Evolutionary conservation across 2,113 vertebrate genomes (phyloP).

Genomic region (Tyto alba): DNA sequence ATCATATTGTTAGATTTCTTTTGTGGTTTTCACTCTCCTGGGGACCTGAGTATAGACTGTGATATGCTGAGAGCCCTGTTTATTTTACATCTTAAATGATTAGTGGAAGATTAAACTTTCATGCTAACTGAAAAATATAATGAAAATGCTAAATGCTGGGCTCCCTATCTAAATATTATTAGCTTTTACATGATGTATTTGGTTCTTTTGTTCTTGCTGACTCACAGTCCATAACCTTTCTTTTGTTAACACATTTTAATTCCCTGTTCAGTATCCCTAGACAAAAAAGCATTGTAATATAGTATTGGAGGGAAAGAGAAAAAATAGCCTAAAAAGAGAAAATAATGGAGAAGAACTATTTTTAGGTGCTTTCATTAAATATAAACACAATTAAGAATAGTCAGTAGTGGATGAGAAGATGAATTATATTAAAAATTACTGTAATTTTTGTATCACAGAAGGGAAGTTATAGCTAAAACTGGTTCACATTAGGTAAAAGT

Average conservation of each 20-base stretch:
- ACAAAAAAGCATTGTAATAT: not conserved
- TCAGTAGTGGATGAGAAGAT: not conserved
- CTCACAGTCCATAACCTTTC: slow-evolving; percentile 48
- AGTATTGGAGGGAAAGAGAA: not conserved
- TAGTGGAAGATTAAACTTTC: slow-evolving; percentile 57
- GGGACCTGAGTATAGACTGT: not conserved
- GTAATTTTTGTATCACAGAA: not conserved
- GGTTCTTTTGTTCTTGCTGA: slow-evolving; percentile 51
- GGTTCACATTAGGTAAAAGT: not conserved
- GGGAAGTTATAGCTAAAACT: not conserved
- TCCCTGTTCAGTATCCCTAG: slow-evolving; percentile 10
- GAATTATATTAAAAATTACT: not conserved
- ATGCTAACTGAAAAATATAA: slow-evolving; percentile 56
- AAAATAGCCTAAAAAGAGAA: not conserved
- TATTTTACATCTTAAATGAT: slow-evolving; percentile 58
- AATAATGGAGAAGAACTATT: not conserved
- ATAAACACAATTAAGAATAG: not conserved
- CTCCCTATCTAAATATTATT: slow-evolving; percentile 56
- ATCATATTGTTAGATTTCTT: slow-evolving; percentile 48
- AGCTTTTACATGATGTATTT: slow-evolving; percentile 48
- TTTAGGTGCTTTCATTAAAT: not conserved
- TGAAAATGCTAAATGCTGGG: slow-evolving; percentile 53
- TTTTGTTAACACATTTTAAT: slow-evolving; percentile 37
- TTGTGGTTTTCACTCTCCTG: slow-evolving; percentile 48
- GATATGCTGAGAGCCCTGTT: slow-evolving; percentile 11